Evolutionary conservation across 2,113 vertebrate species (phyloP).

Genomic region (Saimiri boliviensis): DNA sequence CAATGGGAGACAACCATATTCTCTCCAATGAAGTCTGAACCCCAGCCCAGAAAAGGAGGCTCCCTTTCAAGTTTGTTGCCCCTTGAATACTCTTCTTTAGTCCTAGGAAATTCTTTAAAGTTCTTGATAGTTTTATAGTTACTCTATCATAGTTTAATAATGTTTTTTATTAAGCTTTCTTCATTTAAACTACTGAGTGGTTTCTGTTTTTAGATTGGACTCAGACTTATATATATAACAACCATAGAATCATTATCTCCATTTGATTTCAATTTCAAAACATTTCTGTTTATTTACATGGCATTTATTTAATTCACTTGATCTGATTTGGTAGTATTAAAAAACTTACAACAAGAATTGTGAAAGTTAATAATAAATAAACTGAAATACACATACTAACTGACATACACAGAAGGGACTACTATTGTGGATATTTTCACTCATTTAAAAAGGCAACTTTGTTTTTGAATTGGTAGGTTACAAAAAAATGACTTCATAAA

Average conservation of each 20-base stretch:
- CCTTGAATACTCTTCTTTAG: neutral
- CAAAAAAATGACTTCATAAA: neutral
- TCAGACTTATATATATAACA: neutral
- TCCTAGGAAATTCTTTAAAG: neutral
- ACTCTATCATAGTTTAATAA: neutral
- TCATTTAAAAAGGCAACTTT: neutral
- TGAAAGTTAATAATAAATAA: neutral
- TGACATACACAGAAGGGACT: fast-evolving
- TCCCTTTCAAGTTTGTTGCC: neutral
- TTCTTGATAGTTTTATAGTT: neutral
- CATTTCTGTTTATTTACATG: neutral
- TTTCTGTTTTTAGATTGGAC: neutral
- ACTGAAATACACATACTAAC: neutral
- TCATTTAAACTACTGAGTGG: neutral
- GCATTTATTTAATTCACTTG: neutral
- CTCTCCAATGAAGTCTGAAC: neutral
- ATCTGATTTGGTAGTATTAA: neutral
- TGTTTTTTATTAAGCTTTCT: neutral
- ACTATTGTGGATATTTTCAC: neutral
- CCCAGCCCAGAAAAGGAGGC: neutral
- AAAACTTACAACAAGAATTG: neutral
- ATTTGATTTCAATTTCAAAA: neutral
- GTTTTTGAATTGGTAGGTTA: neutral
- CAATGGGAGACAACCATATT: fast-evolving
- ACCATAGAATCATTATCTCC: neutral